Evolutionary conservation across 2,113 vertebrate species (phyloP).

Genomic region (Periophthalmus modestus): DNA sequence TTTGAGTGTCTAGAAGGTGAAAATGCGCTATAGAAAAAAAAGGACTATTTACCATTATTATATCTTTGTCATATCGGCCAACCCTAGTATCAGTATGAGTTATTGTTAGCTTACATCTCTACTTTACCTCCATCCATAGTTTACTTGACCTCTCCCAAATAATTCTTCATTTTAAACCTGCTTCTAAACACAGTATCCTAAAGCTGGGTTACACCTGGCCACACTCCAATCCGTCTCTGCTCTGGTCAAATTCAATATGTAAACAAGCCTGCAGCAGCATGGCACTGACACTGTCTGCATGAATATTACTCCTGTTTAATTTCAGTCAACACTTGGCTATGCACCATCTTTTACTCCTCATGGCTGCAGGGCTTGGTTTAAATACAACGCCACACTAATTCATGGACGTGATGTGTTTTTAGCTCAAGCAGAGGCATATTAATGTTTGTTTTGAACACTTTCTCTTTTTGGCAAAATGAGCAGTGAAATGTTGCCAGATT

Average conservation of each 20-base stretch:
- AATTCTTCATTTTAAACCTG: not conserved
- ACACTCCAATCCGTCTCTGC: slow-evolving; percentile 7
- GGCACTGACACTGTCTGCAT: slow-evolving; percentile 4
- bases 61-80: too few relatives aligned
- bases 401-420: slow-evolving; percentile 6
- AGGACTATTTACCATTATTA: too few relatives aligned
- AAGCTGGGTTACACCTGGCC: slow-evolving; percentile 16
- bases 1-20: too few relatives aligned
- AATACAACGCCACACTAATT: slow-evolving; percentile 5
- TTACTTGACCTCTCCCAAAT: not conserved
- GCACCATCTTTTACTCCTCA: slow-evolving; percentile 4
- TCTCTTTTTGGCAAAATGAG: not conserved
- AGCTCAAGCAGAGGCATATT: slow-evolving; percentile 4
- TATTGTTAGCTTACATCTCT: not conserved
- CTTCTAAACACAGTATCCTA: not conserved
- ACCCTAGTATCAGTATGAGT: too few relatives aligned
- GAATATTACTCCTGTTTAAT: slow-evolving; percentile 2
- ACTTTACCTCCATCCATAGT: not conserved
- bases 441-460: slow-evolving; percentile 10
- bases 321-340: not conserved
- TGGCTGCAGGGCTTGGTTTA: slow-evolving; percentile 8
- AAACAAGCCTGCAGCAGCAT: slow-evolving; percentile 24
- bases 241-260: slow-evolving; percentile 14
- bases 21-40: too few relatives aligned
- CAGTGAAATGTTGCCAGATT: slow-evolving; percentile 5